Conservation (phyloP, 2,888 invertebrate species). For the Tridacna crocea region DNA sequence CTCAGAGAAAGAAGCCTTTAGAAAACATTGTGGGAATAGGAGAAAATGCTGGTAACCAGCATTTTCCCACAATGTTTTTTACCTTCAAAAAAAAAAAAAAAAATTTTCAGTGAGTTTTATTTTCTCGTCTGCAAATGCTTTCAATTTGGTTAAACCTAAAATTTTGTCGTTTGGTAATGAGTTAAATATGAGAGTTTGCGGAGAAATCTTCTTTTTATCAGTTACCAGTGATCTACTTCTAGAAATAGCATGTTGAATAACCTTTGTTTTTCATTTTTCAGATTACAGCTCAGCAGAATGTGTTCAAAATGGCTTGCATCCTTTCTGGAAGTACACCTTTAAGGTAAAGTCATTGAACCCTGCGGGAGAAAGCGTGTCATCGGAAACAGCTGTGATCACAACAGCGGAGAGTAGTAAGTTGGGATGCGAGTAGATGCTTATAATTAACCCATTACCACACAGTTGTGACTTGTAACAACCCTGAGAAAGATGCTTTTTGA, state of each 20-base stretch:
- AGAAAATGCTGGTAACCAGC: neutral
- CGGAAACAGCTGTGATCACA: neutral
- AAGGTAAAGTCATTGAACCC: neutral
- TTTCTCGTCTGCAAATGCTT: no score
- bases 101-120: no score
- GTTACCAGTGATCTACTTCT: no score
- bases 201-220: no score
- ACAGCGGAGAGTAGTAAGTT: conserved; percentile 13
- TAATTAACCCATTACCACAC: no score
- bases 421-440: neutral
- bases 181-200: no score
- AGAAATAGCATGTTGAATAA: no score
- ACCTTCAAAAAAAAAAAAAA: no score
- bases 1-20: neutral
- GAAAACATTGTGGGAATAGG: neutral
- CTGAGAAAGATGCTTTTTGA: no score
- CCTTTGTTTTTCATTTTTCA: neutral
- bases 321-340: conserved; percentile 23
- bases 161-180: no score
- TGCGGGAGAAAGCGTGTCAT: neutral
- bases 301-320: neutral
- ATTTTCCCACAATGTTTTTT: neutral
- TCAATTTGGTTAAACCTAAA: no score
- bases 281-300: conserved; percentile 16
- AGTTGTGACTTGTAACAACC: no score